Percentiles rank a stretch among this genome's conserved stretches.
Evolutionary conservation across 2,888 invertebrate species (phyloP).

Genomic region (Lordiphosa fenestrarum): DNA sequence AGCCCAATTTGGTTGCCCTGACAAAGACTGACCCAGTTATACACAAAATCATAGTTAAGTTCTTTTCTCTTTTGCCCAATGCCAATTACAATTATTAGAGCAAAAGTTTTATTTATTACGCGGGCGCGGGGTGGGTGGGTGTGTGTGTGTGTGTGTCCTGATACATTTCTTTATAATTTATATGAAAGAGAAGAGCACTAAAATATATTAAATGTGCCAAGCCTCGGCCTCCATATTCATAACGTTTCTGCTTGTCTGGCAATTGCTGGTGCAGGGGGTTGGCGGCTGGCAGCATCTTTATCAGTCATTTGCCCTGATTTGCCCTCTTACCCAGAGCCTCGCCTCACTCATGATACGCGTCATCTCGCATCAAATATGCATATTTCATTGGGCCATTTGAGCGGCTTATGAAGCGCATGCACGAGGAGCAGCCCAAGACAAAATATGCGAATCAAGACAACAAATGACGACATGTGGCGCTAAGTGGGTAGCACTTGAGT

Average conservation of each 20-base stretch:
- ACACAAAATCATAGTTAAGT: constrained; percentile 37
- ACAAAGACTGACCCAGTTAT: constrained; percentile 57
- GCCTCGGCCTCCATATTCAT: constrained; percentile 21
- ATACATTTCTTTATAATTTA: constrained; percentile 66
- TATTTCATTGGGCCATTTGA: constrained; percentile 57
- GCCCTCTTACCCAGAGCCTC: background rate
- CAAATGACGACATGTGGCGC: constrained; percentile 35
- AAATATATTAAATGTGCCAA: constrained; percentile 50
- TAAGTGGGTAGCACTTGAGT: constrained; percentile 21
- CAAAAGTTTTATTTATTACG: constrained; percentile 63
- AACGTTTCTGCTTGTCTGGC: constrained; percentile 24
- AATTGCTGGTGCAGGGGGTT: constrained; percentile 4
- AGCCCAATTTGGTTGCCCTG: constrained; percentile 44
- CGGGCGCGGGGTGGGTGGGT: background rate
- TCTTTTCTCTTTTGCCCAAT: constrained; percentile 5
- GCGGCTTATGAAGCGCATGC: constrained; percentile 37
- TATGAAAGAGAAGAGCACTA: constrained; percentile 46
- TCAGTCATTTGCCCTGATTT: constrained; percentile 7
- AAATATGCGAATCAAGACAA: too few relatives aligned
- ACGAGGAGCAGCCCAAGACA: constrained; percentile 5
- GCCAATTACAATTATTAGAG: constrained; percentile 71
- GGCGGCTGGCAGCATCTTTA: constrained; percentile 22
- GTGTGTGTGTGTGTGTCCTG: constrained; percentile 22
- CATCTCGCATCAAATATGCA: constrained; percentile 60
- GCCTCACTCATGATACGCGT: constrained; percentile 25